Conservation (phyloP, 2,888 invertebrate genomes). For the Campoplex capitator region DNA sequence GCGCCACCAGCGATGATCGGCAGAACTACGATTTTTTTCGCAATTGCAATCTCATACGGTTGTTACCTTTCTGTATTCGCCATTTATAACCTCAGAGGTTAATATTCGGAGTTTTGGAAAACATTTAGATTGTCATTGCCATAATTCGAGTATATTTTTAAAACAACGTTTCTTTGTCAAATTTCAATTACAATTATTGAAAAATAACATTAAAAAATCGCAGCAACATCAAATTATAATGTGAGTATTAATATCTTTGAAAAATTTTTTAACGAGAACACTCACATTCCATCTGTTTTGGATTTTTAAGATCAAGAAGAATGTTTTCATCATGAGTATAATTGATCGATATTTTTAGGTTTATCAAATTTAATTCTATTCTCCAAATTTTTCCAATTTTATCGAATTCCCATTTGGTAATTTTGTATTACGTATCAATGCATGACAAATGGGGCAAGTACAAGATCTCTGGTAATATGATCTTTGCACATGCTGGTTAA, state of each 20-base stretch:
- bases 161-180: not conserved
- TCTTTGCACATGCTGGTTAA: not conserved
- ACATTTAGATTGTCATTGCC: constrained; percentile 16
- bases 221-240: not conserved
- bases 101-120: constrained; percentile 27
- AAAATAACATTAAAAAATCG: not conserved
- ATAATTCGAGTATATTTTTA: not conserved
- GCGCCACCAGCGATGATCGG: not conserved
- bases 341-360: not conserved
- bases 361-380: not conserved
- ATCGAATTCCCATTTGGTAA: not conserved
- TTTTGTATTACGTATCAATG: not conserved
- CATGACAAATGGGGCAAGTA: not conserved
- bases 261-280: not conserved
- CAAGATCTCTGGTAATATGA: not conserved
- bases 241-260: not conserved
- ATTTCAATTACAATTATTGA: not conserved
- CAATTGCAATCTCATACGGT: not conserved
- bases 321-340: not conserved
- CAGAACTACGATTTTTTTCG: not conserved
- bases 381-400: not conserved
- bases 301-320: constrained; percentile 5
- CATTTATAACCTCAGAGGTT: not conserved
- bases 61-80: not conserved
- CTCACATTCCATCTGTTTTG: constrained; percentile 4